Evolutionary conservation across 2,888 invertebrate species (phyloP).

Genomic region (Entomobrya proxima): DNA sequence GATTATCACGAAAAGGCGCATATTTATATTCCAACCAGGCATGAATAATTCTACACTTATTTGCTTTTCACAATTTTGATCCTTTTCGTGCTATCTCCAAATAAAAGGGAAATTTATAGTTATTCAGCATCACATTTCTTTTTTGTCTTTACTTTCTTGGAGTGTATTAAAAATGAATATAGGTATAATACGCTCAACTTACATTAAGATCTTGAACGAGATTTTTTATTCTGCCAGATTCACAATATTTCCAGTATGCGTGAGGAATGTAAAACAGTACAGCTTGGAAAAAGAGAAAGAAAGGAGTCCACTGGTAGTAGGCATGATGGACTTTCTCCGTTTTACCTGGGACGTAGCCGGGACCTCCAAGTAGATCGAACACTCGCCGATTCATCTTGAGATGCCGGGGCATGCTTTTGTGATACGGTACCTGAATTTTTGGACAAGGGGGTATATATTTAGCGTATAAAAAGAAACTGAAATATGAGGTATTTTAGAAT

Average conservation of each 20-base stretch:
- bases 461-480: no score
- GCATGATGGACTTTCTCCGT: slow-evolving; percentile 69
- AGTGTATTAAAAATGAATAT: not conserved
- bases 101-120: no score
- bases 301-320: slow-evolving; percentile 73
- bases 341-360: slow-evolving; percentile 68
- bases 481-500: no score
- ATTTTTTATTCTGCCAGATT: slow-evolving; percentile 75
- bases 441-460: not conserved
- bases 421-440: slow-evolving; percentile 65
- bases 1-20: no score
- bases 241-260: slow-evolving; percentile 76
- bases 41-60: no score
- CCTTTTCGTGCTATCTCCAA: no score
- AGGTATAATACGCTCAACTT: not conserved
- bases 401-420: slow-evolving; percentile 14
- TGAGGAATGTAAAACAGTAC: slow-evolving; percentile 76
- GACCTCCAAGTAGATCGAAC: slow-evolving; percentile 55
- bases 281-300: slow-evolving; percentile 76
- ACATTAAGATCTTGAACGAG: slow-evolving; percentile 67
- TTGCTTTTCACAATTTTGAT: no score
- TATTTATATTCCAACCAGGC: no score
- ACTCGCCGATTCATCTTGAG: not conserved
- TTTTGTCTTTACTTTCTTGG: no score
- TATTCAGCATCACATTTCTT: no score